A percentile compares a stretch with the other conserved stretches of the same genome.
Conservation (phyloP, 2,888 invertebrate genomes). For the Periphyllus acericola region DNA sequence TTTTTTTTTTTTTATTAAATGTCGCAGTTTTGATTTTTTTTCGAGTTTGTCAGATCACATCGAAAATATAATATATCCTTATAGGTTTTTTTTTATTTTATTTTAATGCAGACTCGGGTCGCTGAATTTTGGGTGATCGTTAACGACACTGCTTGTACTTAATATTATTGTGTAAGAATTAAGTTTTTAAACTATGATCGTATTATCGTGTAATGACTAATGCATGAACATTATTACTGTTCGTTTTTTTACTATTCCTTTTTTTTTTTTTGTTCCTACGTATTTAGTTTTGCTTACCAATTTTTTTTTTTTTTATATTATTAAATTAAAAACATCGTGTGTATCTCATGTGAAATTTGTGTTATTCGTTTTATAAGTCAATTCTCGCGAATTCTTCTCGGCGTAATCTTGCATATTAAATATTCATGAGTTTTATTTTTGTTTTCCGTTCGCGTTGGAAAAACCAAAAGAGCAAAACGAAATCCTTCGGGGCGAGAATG, state of each 20-base stretch:
- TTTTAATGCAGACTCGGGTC: background rate
- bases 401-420: background rate
- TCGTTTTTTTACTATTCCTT: background rate
- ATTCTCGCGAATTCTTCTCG: slow-evolving; percentile 4
- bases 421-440: background rate
- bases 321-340: slow-evolving; percentile 6
- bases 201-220: slow-evolving; percentile 29
- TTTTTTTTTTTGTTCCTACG: slow-evolving; percentile 35
- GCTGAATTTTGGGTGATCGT: background rate
- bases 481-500: background rate
- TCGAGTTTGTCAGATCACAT: background rate
- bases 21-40: background rate
- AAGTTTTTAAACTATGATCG: slow-evolving; percentile 9
- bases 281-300: slow-evolving; percentile 13
- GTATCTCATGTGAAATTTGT: slow-evolving; percentile 16
- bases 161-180: background rate
- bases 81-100: background rate
- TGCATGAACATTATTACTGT: background rate
- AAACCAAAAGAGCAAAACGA: background rate
- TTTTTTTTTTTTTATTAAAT: background rate
- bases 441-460: background rate
- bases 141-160: background rate
- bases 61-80: background rate
- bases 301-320: slow-evolving; percentile 2
- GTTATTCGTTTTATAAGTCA: slow-evolving; percentile 38